Percentiles rank a stretch among this genome's conserved stretches.
phyloP scores from a whole-genome alignment of 2,797 vertebrate genomes.

The Acridotheres tristis region DNA sequence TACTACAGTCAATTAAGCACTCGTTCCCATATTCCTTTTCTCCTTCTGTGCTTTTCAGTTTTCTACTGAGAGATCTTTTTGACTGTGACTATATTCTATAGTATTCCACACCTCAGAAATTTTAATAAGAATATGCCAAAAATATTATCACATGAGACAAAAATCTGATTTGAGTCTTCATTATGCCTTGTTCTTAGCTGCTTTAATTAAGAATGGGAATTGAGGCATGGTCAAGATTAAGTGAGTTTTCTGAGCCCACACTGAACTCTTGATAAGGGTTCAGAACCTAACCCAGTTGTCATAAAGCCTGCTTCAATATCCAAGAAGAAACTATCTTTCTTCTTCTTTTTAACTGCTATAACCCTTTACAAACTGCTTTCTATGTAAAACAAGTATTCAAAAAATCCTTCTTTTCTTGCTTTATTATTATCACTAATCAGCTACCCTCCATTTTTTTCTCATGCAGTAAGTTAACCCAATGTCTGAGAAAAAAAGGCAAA shows the following conservation, averaged over 20 bases:
- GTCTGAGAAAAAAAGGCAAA: not conserved
- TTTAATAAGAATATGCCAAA: not conserved
- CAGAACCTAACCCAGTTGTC: not conserved
- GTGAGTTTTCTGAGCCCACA: not conserved
- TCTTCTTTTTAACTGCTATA: not conserved
- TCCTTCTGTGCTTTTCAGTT: not conserved
- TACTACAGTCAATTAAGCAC: not conserved
- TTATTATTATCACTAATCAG: not conserved
- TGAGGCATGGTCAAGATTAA: not conserved
- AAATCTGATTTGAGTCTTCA: not conserved
- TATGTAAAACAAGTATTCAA: not conserved
- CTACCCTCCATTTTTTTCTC: not conserved
- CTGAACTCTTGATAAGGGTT: not conserved
- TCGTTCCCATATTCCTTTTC: not conserved
- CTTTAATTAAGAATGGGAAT: conserved; percentile 38
- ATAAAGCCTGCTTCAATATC: not conserved
- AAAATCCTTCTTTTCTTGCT: not conserved
- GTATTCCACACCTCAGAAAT: not conserved
- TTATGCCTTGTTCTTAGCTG: not conserved
- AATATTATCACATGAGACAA: not conserved
- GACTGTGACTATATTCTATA: not conserved
- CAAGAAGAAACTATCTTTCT: not conserved
- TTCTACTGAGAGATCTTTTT: not conserved
- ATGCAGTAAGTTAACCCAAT: not conserved
- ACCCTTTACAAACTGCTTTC: not conserved